These are phyloP conservation scores for Bufotes viridis DNA, from an alignment of 2,797 vertebrate species.

Conservation along the genomic window DNA sequence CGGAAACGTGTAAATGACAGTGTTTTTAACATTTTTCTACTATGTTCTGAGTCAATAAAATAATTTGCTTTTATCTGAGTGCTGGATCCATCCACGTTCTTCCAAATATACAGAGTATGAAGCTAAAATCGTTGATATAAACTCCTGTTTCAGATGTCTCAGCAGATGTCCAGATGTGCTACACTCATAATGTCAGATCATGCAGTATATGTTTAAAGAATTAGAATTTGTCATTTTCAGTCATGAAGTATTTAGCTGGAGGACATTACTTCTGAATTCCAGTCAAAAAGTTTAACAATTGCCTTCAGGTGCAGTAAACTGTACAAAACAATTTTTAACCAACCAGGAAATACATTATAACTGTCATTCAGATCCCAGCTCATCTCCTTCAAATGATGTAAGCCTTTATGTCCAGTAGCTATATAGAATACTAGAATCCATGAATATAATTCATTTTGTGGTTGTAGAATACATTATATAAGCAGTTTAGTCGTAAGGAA, in stretches of 20 bases:
- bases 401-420: slow-evolving; percentile 5
- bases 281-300: slow-evolving; percentile 33
- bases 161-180: background rate
- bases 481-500: background rate
- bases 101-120: background rate
- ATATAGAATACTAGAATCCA: background rate
- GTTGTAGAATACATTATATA: background rate
- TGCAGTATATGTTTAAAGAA: slow-evolving; percentile 1
- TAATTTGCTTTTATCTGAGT: no score
- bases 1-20: no score
- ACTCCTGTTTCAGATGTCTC: background rate
- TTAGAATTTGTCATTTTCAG: slow-evolving; percentile 28
- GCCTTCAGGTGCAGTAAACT: slow-evolving; percentile 20
- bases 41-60: no score
- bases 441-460: background rate
- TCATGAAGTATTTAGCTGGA: slow-evolving; percentile 38
- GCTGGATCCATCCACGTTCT: no score
- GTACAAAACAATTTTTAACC: slow-evolving; percentile 13
- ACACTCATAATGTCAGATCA: background rate
- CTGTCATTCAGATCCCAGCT: slow-evolving; percentile 15
- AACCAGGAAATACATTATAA: slow-evolving; percentile 13
- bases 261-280: slow-evolving; percentile 37
- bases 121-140: background rate
- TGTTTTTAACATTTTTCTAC: no score
- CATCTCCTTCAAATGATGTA: background rate